Evolutionary conservation across 1,140 invertebrate genomes (phyloP).

Genomic region (Drosophila setifemur): DNA sequence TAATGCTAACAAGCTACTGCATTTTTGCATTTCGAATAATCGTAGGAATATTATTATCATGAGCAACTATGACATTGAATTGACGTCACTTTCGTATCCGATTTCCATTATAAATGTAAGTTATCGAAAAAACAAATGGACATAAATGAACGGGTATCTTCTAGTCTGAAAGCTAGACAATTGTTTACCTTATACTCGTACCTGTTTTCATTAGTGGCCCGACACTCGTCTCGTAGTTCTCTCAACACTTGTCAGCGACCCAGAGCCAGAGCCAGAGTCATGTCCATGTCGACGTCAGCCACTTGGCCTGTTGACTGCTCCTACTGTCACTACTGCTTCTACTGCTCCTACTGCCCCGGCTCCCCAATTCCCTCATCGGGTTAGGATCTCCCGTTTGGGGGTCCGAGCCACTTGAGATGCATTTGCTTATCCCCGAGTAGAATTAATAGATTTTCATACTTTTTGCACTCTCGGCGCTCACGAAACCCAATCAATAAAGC

Average conservation of each 20-base stretch:
- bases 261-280: slow-evolving; percentile 10
- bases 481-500: slow-evolving; percentile 68
- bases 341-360: not conserved
- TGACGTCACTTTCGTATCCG: slow-evolving; percentile 10
- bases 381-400: too few relatives aligned
- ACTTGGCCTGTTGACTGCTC: slow-evolving; percentile 10
- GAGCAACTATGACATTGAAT: not conserved
- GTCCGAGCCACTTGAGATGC: slow-evolving; percentile 38
- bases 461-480: slow-evolving; percentile 10
- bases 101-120: slow-evolving; percentile 6
- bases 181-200: slow-evolving; percentile 3
- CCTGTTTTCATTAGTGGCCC: slow-evolving; percentile 34
- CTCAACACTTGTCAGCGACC: slow-evolving; percentile 40
- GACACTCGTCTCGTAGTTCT: slow-evolving; percentile 8
- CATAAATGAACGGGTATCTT: slow-evolving; percentile 20
- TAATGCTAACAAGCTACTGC: too few relatives aligned
- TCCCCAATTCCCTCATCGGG: not conserved
- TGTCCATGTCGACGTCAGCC: slow-evolving; percentile 33
- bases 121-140: not conserved
- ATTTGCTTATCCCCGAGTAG: slow-evolving; percentile 43
- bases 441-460: slow-evolving; percentile 42
- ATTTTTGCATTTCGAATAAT: not conserved
- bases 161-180: slow-evolving; percentile 9
- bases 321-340: not conserved
- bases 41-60: not conserved